phyloP scores from a whole-genome alignment of 2,113 vertebrate genomes.

The Danio rerio region DNA sequence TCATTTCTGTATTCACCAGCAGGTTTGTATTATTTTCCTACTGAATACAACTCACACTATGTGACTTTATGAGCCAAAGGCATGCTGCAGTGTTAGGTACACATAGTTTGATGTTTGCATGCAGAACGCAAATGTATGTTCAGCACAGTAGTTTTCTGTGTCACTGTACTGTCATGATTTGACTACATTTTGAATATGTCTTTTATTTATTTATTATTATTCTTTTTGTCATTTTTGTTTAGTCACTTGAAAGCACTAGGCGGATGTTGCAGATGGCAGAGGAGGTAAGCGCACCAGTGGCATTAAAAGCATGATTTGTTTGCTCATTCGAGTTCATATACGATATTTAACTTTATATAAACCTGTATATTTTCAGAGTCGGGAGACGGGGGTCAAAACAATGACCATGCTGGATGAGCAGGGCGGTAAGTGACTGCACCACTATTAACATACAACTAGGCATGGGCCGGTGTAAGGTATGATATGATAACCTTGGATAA shows the following conservation, averaged over 20 bases:
- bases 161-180: too few species aligned
- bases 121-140: not conserved
- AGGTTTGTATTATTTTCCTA: not conserved
- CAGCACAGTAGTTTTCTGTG: not conserved
- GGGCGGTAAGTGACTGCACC: slow-evolving; percentile 81
- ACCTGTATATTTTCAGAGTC: slow-evolving; percentile 75
- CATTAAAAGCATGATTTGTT: not conserved
- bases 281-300: slow-evolving; percentile 82
- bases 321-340: not conserved
- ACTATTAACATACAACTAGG: too few species aligned
- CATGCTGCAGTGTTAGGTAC: not conserved
- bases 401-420: slow-evolving; percentile 92
- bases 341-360: not conserved
- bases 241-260: slow-evolving; percentile 98
- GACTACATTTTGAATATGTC: slow-evolving; percentile 16
- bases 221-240: slow-evolving; percentile 55
- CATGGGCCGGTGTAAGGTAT: too few species aligned
- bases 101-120: not conserved
- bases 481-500: too few species aligned
- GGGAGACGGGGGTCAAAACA: slow-evolving; percentile 88
- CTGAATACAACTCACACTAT: not conserved
- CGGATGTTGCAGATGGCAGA: slow-evolving; percentile 91
- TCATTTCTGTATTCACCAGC: not conserved
- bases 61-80: not conserved
- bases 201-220: slow-evolving; percentile 47